Conservation (phyloP, 2,113 vertebrate species). For the Centrocercus urophasianus region DNA sequence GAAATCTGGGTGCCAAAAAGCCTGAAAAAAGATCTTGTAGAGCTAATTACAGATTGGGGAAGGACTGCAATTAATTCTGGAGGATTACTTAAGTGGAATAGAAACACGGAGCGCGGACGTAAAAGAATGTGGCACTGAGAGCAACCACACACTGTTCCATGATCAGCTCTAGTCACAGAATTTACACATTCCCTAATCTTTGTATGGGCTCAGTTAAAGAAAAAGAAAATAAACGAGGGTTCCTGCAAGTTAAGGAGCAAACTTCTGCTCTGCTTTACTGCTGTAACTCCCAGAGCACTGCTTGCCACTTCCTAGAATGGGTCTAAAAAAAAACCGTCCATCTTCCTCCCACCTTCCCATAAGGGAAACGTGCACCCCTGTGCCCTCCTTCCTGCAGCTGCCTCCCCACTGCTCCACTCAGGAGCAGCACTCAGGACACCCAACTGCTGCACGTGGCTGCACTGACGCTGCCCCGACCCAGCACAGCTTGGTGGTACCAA, state of each 20-base stretch:
- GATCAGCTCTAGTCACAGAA: neutral
- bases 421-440: too few relatives aligned
- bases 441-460: too few relatives aligned
- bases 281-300: neutral
- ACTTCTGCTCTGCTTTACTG: neutral
- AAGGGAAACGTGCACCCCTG: too few relatives aligned
- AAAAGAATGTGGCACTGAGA: neutral
- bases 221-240: too few relatives aligned
- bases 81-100: neutral
- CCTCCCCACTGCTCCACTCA: too few relatives aligned
- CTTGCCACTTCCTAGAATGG: too few relatives aligned
- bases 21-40: neutral
- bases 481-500: too few relatives aligned
- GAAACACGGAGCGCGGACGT: neutral
- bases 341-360: too few relatives aligned
- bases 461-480: too few relatives aligned
- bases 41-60: neutral
- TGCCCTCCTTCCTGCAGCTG: too few relatives aligned
- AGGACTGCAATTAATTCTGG: neutral
- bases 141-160: neutral
- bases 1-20: neutral
- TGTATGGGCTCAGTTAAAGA: too few relatives aligned
- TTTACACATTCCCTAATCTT: neutral
- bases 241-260: rapidly evolving
- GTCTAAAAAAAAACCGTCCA: too few relatives aligned